These are phyloP conservation scores for Choloepus didactylus DNA, from an alignment of 2,797 vertebrate species.

Conservation along the genomic window DNA sequence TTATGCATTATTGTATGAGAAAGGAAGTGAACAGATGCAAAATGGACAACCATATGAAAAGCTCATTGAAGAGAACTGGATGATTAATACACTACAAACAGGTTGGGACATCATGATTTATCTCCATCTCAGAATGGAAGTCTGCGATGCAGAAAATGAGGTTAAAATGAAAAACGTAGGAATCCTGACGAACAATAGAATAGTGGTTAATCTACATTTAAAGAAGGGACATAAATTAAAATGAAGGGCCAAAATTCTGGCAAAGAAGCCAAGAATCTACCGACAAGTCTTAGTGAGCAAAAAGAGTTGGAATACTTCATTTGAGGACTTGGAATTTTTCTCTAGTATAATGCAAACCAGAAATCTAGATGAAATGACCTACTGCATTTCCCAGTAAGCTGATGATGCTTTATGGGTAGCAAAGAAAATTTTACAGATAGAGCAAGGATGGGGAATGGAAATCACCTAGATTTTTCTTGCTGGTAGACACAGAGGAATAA, in stretches of 20 bases:
- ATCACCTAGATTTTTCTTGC: not conserved
- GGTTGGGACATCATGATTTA: constrained; percentile 74
- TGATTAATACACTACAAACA: constrained; percentile 77
- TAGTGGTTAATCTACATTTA: constrained; percentile 74
- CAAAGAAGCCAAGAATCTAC: constrained; percentile 50
- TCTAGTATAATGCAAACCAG: not conserved
- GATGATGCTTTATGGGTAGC: not conserved
- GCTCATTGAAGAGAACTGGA: constrained; percentile 44
- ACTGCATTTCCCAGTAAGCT: not conserved
- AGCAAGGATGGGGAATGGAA: not conserved
- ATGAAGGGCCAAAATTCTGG: constrained; percentile 49
- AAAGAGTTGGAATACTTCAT: not conserved
- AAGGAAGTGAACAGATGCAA: constrained; percentile 75
- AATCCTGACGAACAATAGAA: constrained; percentile 73
- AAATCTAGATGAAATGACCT: not conserved
- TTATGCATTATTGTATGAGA: not conserved
- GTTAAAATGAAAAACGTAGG: constrained; percentile 80
- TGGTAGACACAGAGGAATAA: not conserved
- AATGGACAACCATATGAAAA: constrained; percentile 47
- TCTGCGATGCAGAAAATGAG: constrained; percentile 80
- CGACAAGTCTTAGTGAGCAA: constrained; percentile 12
- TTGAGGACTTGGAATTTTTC: constrained; percentile 31
- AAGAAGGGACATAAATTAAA: constrained; percentile 74
- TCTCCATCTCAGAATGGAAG: constrained; percentile 77
- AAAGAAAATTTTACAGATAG: constrained; percentile 12